A percentile compares a stretch with the other conserved stretches of the same genome.
These are phyloP conservation scores for Phenganax subtilis DNA, from an alignment of 92 coral and sea anemone species.

Conservation along the genomic window DNA sequence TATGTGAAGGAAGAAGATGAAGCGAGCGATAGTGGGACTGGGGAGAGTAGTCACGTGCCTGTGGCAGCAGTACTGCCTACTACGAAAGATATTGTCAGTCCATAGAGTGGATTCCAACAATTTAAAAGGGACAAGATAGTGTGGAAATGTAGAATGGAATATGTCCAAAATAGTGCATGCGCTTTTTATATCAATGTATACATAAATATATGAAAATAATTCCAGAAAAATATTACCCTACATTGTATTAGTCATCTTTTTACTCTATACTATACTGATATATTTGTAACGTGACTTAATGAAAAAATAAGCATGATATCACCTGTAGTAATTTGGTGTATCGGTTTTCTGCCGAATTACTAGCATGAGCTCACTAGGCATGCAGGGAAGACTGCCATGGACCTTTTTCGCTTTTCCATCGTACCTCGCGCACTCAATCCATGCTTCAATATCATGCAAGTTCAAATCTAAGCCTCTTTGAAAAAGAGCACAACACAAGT, in stretches of 20 bases:
- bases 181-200: neutral
- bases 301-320: neutral
- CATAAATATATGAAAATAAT: neutral
- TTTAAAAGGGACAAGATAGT: conserved; percentile 2
- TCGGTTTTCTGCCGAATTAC: too few species aligned
- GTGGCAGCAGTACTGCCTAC: conserved; percentile 29
- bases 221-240: conserved; percentile 5
- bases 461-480: too few species aligned
- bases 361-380: too few species aligned
- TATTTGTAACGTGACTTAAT: neutral
- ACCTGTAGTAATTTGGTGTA: neutral
- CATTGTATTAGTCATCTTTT: conserved; percentile 4
- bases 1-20: conserved; percentile 20
- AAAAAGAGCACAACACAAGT: too few species aligned
- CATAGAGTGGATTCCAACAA: neutral
- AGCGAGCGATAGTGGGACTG: neutral
- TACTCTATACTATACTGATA: neutral
- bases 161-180: neutral
- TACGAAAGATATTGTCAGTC: conserved; percentile 4
- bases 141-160: neutral
- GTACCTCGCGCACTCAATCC: too few species aligned
- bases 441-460: too few species aligned
- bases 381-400: too few species aligned
- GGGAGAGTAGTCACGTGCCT: conserved; percentile 15
- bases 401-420: too few species aligned